Percentiles rank a stretch among this genome's conserved stretches.
These are phyloP conservation scores for Ceratina japonica DNA, from an alignment of 1,140 invertebrate genomes.

Conservation along the genomic window DNA sequence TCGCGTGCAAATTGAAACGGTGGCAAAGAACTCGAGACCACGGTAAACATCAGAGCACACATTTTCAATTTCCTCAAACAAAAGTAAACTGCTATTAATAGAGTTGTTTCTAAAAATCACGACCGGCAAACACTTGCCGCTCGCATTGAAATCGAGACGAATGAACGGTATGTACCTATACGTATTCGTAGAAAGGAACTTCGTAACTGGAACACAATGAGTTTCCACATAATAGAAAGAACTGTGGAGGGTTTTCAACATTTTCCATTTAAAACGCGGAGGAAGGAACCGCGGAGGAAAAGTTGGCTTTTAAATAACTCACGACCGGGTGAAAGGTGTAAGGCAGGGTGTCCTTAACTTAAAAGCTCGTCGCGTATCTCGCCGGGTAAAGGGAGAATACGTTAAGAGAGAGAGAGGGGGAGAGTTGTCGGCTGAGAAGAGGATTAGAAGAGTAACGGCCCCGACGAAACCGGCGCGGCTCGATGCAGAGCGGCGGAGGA, in stretches of 20 bases:
- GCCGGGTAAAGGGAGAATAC: not conserved
- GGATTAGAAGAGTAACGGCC: conserved; percentile 11
- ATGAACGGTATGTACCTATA: no score
- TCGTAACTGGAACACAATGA: no score
- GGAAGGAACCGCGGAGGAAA: not conserved
- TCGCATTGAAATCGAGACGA: no score
- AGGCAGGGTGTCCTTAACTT: conserved; percentile 40
- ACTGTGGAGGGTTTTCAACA: not conserved
- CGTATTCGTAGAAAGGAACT: no score
- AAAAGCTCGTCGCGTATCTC: conserved; percentile 42
- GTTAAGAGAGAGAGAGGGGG: not conserved
- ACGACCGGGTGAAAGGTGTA: conserved; percentile 43
- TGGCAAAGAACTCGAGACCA: no score
- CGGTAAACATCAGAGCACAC: no score
- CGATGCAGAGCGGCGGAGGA: conserved; percentile 2
- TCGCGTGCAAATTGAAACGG: no score
- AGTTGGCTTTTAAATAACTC: conserved; percentile 29
- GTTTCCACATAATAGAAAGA: no score
- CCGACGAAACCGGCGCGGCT: not conserved
- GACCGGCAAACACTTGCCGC: no score
- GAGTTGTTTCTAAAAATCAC: no score
- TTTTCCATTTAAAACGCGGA: not conserved
- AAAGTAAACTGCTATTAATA: no score
- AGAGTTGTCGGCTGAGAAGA: not conserved
- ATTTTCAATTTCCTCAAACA: no score